Base-by-base conservation (phyloP, 1,140 invertebrate species). In the Philaenus spumarius region DNA sequence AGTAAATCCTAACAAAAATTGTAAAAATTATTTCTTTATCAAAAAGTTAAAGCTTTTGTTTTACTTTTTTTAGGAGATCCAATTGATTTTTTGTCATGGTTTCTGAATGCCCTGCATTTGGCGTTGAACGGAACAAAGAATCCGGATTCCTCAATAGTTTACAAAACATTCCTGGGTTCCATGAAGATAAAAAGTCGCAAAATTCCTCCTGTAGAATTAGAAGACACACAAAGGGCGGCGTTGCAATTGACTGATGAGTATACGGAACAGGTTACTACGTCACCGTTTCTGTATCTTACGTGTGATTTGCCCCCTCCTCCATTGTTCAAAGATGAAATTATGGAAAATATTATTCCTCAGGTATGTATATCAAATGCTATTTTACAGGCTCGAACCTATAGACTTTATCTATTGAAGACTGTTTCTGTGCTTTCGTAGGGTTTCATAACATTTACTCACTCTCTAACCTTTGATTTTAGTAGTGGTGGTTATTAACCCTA, bases 261-360 rank as follows among this genome's bases (percentile, higher is more conserved):
- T 71, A 82, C 83, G 59, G 92, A 96, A 72, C 84, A 83, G 63
- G 80, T 86, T 30, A 89, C 92, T 11, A 89, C 95, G 62, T 91
- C 89, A 14, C 92, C 91, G 26, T 98, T 97, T 75, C 76, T 98
- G 19, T 98, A 95, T 74, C 76, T 99, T 50, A 97, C 95, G 5
- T 95, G 95, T 73, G 96, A 99, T 76, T 77, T 99, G 46, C 96
- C 97, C 1, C 89, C 95, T 1, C 92, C 93, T 2, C 97, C 96
- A 11, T 78, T 99, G 7, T 98, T 97, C 68, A 95, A 94, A 67
- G 96, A 99, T 77, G 95, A 97, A 73, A 87, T 95, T 63, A 84
- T 91, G 58, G 95, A 98, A 75, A 98, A 98, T 75, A 98, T 98
- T 65, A 98, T 98, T 71, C 97, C 96, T 46, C 96, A 98, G 80